phyloP scores from a whole-genome alignment of 2,888 invertebrate species.

The Crossocerus cetratus region DNA sequence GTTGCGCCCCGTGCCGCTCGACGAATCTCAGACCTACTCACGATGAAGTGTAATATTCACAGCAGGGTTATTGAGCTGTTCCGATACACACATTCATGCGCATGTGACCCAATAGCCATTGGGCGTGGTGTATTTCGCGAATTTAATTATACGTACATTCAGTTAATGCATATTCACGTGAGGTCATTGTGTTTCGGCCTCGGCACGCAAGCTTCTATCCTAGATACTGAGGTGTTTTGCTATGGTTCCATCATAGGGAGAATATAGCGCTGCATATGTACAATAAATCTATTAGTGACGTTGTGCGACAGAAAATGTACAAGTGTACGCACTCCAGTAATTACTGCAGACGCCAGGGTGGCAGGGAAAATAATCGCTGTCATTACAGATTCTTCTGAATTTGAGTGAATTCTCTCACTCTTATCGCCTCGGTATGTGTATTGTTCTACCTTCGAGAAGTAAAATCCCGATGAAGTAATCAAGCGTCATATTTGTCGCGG shows the following conservation, averaged over 20 bases:
- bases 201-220: background rate
- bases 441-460: background rate
- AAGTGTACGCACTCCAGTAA: background rate
- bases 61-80: no score
- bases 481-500: no score
- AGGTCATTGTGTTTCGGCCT: constrained; percentile 32
- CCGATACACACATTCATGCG: no score
- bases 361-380: constrained; percentile 9
- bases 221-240: constrained; percentile 34
- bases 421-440: no score
- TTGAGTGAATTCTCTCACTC: no score
- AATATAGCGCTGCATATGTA: constrained; percentile 29
- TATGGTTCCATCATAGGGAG: constrained; percentile 20
- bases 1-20: no score
- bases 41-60: no score
- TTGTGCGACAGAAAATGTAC: constrained; percentile 1
- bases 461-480: no score
- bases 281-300: constrained; percentile 38
- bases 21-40: no score
- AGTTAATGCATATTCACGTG: constrained; percentile 23
- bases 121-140: constrained; percentile 16
- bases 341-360: background rate
- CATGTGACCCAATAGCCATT: no score
- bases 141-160: constrained; percentile 39
- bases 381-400: background rate